Percentiles rank a stretch among this genome's conserved stretches.
Evolutionary conservation across 1,140 invertebrate genomes (phyloP).

Genomic region (Hesperophylax magnus): DNA sequence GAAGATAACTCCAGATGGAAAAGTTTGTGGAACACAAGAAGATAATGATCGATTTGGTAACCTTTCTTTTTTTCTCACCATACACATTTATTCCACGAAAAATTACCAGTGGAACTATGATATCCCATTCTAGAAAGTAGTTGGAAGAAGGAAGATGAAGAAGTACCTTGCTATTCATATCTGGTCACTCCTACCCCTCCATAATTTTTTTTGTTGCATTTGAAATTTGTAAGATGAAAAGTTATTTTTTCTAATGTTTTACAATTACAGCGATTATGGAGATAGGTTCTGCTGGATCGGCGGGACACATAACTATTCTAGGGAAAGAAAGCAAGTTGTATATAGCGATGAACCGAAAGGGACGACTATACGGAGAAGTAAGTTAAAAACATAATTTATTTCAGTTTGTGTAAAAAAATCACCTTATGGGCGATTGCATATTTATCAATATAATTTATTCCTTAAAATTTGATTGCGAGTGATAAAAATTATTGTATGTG

Average conservation of each 20-base stretch:
- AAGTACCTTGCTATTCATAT: no score
- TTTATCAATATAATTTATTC: neutral
- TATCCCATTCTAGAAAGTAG: neutral
- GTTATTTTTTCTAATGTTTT: neutral
- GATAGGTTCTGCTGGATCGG: conserved; percentile 67
- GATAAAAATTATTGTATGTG: no score
- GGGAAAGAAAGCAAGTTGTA: conserved; percentile 73
- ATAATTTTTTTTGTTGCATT: neutral
- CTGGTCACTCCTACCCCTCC: no score
- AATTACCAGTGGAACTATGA: neutral
- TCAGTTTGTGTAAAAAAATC: neutral
- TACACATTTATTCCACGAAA: neutral
- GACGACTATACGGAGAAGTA: conserved; percentile 76
- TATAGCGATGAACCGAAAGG: conserved; percentile 76
- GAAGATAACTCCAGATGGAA: conserved; percentile 70
- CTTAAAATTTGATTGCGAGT: neutral
- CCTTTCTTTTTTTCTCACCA: neutral
- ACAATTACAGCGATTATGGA: conserved; percentile 71
- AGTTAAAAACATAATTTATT: conserved; percentile 37
- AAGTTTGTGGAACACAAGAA: conserved; percentile 69
- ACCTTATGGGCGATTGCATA: neutral
- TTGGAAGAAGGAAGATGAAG: neutral
- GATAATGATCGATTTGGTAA: conserved; percentile 72
- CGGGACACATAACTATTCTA: conserved; percentile 72
- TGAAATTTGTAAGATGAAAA: neutral